These are phyloP conservation scores for Trichacis sp. DNA, from an alignment of 2,888 invertebrate genomes.

Conservation along the genomic window DNA sequence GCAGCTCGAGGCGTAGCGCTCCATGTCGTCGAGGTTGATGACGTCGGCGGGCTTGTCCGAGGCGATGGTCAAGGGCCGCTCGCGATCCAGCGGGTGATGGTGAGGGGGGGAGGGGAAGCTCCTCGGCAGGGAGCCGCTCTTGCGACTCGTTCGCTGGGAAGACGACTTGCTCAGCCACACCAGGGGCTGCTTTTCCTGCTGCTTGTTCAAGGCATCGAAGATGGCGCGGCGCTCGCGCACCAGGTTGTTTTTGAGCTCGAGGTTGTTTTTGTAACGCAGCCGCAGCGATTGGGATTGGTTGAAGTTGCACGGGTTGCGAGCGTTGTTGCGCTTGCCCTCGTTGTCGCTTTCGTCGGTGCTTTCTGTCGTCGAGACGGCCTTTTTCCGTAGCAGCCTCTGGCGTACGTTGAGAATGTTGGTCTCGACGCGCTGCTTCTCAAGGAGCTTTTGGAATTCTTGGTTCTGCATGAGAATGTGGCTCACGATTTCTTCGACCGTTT, in stretches of 20 bases:
- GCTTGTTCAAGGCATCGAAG: conserved; percentile 59
- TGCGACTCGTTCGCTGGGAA: conserved; percentile 70
- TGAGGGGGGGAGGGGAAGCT: too few relatives aligned
- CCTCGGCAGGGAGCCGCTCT: conserved; percentile 82
- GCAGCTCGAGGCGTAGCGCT: conserved; percentile 70
- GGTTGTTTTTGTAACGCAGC: conserved; percentile 57
- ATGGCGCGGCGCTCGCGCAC: conserved; percentile 54
- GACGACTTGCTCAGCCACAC: conserved; percentile 74
- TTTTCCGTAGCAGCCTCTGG: conserved; percentile 72
- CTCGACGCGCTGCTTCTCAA: conserved; percentile 79
- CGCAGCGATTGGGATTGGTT: conserved; percentile 59
- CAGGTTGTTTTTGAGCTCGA: conserved; percentile 30
- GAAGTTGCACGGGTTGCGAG: conserved; percentile 41
- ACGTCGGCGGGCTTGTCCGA: conserved; percentile 79
- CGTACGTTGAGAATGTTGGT: conserved; percentile 70
- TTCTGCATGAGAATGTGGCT: conserved; percentile 86
- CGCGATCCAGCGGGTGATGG: too few relatives aligned
- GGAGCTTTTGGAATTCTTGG: conserved; percentile 82
- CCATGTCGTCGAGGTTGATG: conserved; percentile 77
- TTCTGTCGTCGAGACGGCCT: conserved; percentile 68
- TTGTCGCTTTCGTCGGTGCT: conserved; percentile 62
- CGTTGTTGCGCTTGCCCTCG: conserved; percentile 34
- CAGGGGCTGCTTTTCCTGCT: conserved; percentile 72
- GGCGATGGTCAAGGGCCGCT: conserved; percentile 79
- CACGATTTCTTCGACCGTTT: conserved; percentile 82